These are phyloP conservation scores for Thaumetopoea pityocampa DNA, from an alignment of 1,140 invertebrate genomes.

Conservation along the genomic window DNA sequence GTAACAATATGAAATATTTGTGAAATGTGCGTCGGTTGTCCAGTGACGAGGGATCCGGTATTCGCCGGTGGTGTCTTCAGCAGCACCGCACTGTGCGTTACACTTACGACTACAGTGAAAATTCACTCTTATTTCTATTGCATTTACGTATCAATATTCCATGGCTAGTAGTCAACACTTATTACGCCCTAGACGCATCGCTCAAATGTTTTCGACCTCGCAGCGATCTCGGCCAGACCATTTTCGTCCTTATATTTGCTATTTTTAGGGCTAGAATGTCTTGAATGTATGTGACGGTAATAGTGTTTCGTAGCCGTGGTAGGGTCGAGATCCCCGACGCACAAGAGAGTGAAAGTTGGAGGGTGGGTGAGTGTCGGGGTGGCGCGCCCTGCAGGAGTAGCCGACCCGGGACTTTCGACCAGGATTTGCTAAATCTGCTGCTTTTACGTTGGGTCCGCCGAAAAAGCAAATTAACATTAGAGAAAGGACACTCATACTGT, in stretches of 20 bases:
- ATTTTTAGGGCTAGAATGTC: constrained; percentile 27
- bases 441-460: constrained; percentile 48
- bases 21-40: constrained; percentile 47
- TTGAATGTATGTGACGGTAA: constrained; percentile 30
- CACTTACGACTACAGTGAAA: constrained; percentile 25
- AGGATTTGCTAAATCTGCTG: constrained; percentile 70
- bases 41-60: constrained; percentile 58
- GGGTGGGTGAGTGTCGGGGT: constrained; percentile 51
- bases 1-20: constrained; percentile 33
- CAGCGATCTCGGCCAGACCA: constrained; percentile 36
- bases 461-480: constrained; percentile 35
- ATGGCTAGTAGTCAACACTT: constrained; percentile 36
- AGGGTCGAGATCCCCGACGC: constrained; percentile 63
- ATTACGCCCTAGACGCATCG: constrained; percentile 59
- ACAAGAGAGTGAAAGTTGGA: constrained; percentile 66
- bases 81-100: constrained; percentile 49
- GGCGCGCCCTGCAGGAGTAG: constrained; percentile 62
- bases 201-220: constrained; percentile 59
- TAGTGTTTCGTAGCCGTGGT: constrained; percentile 39
- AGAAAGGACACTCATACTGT: constrained; percentile 5
- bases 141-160: constrained; percentile 38
- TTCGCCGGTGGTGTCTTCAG: constrained; percentile 66
- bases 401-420: constrained; percentile 63
- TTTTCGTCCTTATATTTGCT: constrained; percentile 34
- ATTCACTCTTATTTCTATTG: constrained; percentile 29